Percentiles rank a stretch among this genome's conserved stretches.
phyloP scores from a whole-genome alignment of 2,797 vertebrate genomes.

The Neopelma chrysocephalum region DNA sequence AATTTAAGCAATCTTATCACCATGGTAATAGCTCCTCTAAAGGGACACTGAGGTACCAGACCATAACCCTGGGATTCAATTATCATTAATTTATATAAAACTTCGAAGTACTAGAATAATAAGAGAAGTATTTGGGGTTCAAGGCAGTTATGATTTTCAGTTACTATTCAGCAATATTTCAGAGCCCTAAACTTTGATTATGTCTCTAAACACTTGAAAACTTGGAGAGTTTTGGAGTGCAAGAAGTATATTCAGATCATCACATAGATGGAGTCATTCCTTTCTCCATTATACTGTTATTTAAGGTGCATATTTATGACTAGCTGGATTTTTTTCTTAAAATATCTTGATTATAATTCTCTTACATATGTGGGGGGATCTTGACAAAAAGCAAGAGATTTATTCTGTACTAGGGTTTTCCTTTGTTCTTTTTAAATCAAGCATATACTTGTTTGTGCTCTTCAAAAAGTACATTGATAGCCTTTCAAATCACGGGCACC shows the following conservation, averaged over 20 bases:
- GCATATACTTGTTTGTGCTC: background rate
- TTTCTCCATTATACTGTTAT: background rate
- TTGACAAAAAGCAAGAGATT: background rate
- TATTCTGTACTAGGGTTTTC: background rate
- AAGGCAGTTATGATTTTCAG: background rate
- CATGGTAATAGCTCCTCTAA: conserved; percentile 51
- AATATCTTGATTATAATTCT: background rate
- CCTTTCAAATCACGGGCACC: background rate
- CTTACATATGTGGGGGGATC: background rate
- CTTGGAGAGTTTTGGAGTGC: background rate
- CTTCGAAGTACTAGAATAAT: background rate
- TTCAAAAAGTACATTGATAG: background rate
- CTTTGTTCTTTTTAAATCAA: background rate
- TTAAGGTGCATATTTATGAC: background rate
- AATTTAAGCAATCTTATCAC: conserved; percentile 54
- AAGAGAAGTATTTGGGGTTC: conserved; percentile 19
- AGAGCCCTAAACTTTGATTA: background rate
- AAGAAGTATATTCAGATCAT: background rate
- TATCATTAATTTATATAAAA: conserved; percentile 55
- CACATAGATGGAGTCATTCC: background rate
- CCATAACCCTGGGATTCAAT: conserved; percentile 54
- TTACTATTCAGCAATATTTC: background rate
- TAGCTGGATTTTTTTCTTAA: background rate
- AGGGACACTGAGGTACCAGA: conserved; percentile 38
- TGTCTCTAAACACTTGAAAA: background rate